Evolutionary conservation across 2,888 invertebrate species (phyloP), one percentile per base, ranked within the genome.

Genomic region (Ornithoptera alexandrae): DNA sequence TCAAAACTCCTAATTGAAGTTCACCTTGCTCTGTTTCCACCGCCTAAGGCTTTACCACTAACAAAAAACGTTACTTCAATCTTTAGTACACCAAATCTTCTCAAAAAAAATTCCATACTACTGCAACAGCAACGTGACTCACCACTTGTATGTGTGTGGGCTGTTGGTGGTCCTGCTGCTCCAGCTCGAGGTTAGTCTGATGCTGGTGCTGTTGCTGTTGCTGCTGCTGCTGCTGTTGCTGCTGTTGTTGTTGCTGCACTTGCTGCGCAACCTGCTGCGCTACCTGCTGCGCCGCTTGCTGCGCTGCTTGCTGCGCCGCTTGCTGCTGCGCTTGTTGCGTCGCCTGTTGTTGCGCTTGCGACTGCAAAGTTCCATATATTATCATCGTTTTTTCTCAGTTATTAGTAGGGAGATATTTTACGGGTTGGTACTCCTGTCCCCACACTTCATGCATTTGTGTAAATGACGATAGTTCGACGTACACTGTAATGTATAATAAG

Each of bases 71-170:
- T 39, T 10, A 1, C 1, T 39, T 10, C 7, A 39, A 39, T 39
- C 10, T 39, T 39, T 39, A 10, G 39, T 1, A 39, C 6, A 7
- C 10, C 10, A 8, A 7, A 39, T 39, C 39, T 39, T 39, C 39
- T 10, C 8, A 10, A 8, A 39, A 10, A 10, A 39, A 39, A 10
- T 7, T 39, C 0, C 1, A 10, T 10, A 39, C 10, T 39, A 39
- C 39, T 10, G 10, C 39, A 39, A 39, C 39, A 39, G 39, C 39
- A 39, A 39, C 6, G 0, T 39, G 39, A 81, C 84, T 87, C 63
- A 92, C 92, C 77, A 92, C 90, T 90, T 92, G 92, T 85, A 92
- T 92, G 72, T 91, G 87, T 77, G 93, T 85, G 65, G 93, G 90
- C 72, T 93, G 92, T 64, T 90, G 89, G 65, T 89, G 93, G 2